Percentiles rank a stretch among this genome's conserved stretches.
phyloP scores from a whole-genome alignment of 2,797 vertebrate species.

The Aphelocoma californica region DNA sequence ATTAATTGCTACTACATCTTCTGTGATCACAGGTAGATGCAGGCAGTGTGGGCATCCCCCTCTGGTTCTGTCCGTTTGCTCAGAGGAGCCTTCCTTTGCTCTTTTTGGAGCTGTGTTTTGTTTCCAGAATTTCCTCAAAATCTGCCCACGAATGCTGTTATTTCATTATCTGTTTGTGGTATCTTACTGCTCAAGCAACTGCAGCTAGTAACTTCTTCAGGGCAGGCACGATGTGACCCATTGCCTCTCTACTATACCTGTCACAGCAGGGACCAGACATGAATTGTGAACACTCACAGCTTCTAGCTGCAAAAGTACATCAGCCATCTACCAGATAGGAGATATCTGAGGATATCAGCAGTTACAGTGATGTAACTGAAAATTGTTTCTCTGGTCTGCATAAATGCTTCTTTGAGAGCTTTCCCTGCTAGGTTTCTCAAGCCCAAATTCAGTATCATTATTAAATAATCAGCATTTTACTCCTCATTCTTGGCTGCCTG shows the following conservation, averaged over 20 bases:
- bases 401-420: not conserved
- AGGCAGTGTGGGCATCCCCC: not conserved
- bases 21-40: too few species aligned
- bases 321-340: not conserved
- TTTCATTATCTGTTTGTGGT: not conserved
- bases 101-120: not conserved
- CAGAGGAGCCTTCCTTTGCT: not conserved
- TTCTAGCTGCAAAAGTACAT: not conserved
- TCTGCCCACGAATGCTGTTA: not conserved
- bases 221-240: not conserved
- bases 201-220: not conserved
- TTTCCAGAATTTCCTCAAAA: not conserved
- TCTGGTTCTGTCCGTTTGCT: not conserved
- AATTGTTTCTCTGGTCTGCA: not conserved
- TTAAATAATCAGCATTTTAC: not conserved
- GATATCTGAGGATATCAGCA: not conserved
- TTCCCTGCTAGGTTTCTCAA: not conserved
- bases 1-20: rapidly evolving
- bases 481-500: not conserved
- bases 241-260: not conserved
- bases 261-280: not conserved
- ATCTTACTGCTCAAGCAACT: not conserved
- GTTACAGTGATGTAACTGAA: not conserved
- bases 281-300: not conserved
- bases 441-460: not conserved